Evolutionary conservation across 2,797 vertebrate species (phyloP), one percentile per base, ranked within the genome.

Genomic region (Catamblyrhynchus diadema): DNA sequence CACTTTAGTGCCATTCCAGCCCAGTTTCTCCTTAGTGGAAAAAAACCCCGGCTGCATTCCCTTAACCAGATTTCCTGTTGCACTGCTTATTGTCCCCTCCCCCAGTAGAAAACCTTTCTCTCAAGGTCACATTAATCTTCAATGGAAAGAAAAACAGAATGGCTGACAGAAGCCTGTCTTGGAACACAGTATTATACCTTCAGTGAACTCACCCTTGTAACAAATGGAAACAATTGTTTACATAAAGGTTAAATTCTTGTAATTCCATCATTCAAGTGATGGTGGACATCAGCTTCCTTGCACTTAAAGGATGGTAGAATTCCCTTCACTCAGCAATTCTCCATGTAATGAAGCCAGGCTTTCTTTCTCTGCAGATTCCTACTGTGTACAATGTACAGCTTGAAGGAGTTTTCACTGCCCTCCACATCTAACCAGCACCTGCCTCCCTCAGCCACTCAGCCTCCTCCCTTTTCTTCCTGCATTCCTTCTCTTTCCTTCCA

Each of bases 81-180:
- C 19, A 50, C 32, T 78, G 60, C 35, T 53, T 69, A 60, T 10
- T 61, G 51, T 85, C 44, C 53, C 35, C 27, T 88, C 28, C 25
- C 24, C 17, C 23, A 48, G 51, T 17, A 85, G 33, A 47, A 82
- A 83, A 79, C 30, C 24, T 77, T 72, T 73, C 51, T 75, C n/a
- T 82, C 80, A 88, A 81, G 64, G 60, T 86, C 84, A 73, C 44
- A 53, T 78, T 77, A 30, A 53, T 61, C 81, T 47, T 83, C 65
- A 66, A 4, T 25, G 41, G 59, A 91, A 89, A 84, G 44, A 62
- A 82, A 69, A 92, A 50, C 25, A 64, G 59, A 51, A 44, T 54
- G 24, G 65, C 47, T 57, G 35, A 79, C 59, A 81, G 62, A 90
- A 75, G 60, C 54, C 67, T 69, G 6, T 41, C 62, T 28, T 80